These are phyloP conservation scores for Trachythela sp. DNA, from an alignment of 64 coral and sea anemone species.

Conservation along the genomic window DNA sequence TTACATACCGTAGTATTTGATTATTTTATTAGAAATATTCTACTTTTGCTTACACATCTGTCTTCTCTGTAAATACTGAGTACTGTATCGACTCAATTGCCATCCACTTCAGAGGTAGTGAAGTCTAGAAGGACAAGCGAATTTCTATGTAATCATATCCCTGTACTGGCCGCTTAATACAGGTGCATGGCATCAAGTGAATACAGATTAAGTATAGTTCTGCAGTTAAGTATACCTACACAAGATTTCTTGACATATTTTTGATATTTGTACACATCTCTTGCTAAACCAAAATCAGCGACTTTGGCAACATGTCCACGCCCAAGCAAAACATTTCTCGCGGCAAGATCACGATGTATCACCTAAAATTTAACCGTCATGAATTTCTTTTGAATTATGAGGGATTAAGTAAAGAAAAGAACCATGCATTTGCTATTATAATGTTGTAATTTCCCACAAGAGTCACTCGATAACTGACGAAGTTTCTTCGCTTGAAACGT, in stretches of 20 bases:
- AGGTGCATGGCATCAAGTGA: no score
- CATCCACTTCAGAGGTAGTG: slow-evolving; percentile 12
- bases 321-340: slow-evolving; percentile 6
- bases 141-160: not conserved
- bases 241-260: not conserved
- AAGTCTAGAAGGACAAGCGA: not conserved
- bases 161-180: no score
- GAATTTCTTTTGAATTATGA: no score
- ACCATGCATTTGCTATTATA: no score
- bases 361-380: no score
- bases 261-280: slow-evolving; percentile 10
- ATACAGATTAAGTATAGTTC: not conserved
- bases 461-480: no score
- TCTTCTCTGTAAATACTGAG: slow-evolving; percentile 14
- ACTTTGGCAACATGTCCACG: not conserved
- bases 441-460: no score
- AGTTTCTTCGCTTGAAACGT: no score
- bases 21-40: not conserved
- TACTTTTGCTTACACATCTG: slow-evolving; percentile 1
- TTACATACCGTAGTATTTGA: not conserved
- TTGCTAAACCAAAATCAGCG: slow-evolving; percentile 5
- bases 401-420: no score
- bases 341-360: slow-evolving; percentile 12
- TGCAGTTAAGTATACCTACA: not conserved
- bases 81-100: not conserved